phyloP scores from a whole-genome alignment of 2,113 vertebrate species.

The Solea solea region DNA sequence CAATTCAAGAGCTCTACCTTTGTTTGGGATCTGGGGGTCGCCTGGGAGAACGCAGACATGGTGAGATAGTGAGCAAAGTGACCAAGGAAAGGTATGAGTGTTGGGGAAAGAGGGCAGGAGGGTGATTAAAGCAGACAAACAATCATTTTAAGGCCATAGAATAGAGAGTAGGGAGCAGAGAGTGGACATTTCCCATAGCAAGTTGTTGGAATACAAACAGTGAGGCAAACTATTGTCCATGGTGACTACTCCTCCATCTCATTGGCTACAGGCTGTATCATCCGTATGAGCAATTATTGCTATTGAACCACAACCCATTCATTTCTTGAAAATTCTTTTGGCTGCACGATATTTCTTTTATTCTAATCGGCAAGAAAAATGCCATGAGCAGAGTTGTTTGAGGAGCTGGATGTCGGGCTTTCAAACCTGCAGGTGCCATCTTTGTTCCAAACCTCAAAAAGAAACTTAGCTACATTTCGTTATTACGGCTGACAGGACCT shows the following conservation, averaged over 20 bases:
- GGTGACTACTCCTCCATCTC: constrained; percentile 48
- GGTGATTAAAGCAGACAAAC: constrained; percentile 68
- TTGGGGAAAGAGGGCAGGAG: constrained; percentile 12
- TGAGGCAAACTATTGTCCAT: constrained; percentile 55
- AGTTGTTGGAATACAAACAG: constrained; percentile 63
- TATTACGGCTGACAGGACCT: constrained; percentile 16
- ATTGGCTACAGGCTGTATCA: constrained; percentile 57
- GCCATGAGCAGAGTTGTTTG: constrained; percentile 14
- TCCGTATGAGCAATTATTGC: constrained; percentile 40
- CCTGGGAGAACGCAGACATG: constrained; percentile 62
- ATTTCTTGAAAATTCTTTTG: constrained; percentile 37
- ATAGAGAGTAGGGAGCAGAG: constrained; percentile 29
- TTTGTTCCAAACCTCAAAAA: constrained; percentile 7
- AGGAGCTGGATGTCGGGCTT: constrained; percentile 2
- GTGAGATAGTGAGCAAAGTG: constrained; percentile 22
- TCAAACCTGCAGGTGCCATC: constrained; percentile 18
- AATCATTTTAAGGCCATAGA: constrained; percentile 58
- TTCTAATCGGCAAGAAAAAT: constrained; percentile 10
- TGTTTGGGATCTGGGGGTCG: constrained; percentile 73
- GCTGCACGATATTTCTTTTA: constrained; percentile 32
- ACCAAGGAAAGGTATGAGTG: constrained; percentile 33
- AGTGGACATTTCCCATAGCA: constrained; percentile 77
- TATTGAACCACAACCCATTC: constrained; percentile 39
- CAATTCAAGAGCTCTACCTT: constrained; percentile 78
- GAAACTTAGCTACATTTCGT: constrained; percentile 28